Conservation (phyloP, 2,113 vertebrate genomes). For the Potamarius usumacintae region DNA sequence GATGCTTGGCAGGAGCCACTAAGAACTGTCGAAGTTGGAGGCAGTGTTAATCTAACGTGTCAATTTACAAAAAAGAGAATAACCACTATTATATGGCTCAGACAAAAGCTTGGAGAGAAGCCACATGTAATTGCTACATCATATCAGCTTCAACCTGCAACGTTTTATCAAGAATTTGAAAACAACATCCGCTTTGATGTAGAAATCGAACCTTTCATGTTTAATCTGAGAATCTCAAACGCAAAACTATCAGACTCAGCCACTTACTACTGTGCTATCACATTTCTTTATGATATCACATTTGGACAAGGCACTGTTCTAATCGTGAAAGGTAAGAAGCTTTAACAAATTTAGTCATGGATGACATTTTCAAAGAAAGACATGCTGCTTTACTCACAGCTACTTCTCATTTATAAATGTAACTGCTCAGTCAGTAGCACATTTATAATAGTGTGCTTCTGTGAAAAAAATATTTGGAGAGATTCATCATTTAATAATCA, state of each 20-base stretch:
- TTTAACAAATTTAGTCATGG: neutral
- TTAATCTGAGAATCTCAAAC: constrained; percentile 29
- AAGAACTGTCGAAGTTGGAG: constrained; percentile 26
- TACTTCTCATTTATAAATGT: neutral
- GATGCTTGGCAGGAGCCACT: constrained; percentile 9
- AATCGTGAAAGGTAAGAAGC: constrained; percentile 22
- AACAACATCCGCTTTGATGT: neutral
- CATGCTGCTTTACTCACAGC: neutral
- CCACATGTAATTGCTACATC: constrained; percentile 17
- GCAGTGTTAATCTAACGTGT: constrained; percentile 3
- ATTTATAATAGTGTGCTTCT: neutral
- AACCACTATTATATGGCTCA: constrained; percentile 9
- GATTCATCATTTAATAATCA: neutral
- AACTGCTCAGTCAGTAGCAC: neutral
- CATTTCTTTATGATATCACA: neutral
- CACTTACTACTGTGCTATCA: constrained; percentile 35
- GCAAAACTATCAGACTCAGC: constrained; percentile 20
- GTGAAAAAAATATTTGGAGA: neutral
- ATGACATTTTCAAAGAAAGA: neutral
- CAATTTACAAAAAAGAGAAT: neutral
- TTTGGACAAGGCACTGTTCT: constrained; percentile 20
- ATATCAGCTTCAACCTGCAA: neutral
- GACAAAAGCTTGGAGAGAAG: constrained; percentile 34
- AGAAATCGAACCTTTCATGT: neutral
- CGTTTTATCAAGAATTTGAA: constrained; percentile 12